Evolutionary conservation across 2,113 vertebrate genomes (phyloP).

Genomic region (Prinia subflava): DNA sequence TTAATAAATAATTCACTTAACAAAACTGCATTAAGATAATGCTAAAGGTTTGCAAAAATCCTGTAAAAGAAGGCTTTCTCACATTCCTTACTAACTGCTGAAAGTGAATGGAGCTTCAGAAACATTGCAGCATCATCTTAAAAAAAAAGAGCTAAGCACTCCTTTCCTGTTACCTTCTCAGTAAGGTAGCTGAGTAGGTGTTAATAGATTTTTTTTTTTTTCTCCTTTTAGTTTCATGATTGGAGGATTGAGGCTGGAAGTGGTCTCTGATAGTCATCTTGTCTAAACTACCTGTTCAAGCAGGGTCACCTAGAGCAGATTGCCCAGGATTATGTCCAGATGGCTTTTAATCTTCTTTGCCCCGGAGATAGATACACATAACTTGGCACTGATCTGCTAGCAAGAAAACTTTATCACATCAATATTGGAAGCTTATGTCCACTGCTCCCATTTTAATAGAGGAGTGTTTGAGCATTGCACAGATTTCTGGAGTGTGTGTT

Average conservation of each 20-base stretch:
- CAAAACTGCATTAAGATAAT: slow-evolving; percentile 63
- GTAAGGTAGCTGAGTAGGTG: not conserved
- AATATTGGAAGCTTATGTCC: not conserved
- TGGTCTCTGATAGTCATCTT: not conserved
- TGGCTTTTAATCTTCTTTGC: slow-evolving; percentile 1
- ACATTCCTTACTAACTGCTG: not conserved
- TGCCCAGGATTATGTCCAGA: not conserved
- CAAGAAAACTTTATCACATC: not conserved
- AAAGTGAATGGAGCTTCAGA: not conserved
- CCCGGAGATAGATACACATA: not conserved
- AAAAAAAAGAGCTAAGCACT: not conserved
- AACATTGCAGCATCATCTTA: not conserved
- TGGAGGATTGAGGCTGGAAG: not conserved
- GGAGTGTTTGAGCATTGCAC: not conserved
- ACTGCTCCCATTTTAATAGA: not conserved
- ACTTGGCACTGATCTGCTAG: not conserved
- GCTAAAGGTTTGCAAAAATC: slow-evolving; percentile 47
- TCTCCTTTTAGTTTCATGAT: not conserved
- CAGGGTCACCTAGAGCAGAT: not conserved
- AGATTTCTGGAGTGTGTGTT: not conserved
- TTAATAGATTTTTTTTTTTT: not conserved
- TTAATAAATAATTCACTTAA: slow-evolving; percentile 62
- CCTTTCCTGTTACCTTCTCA: not conserved
- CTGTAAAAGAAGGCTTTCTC: not conserved
- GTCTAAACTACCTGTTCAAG: not conserved